Evolutionary conservation across 2,797 vertebrate genomes (phyloP).

Genomic region (Leuciscus waleckii): DNA sequence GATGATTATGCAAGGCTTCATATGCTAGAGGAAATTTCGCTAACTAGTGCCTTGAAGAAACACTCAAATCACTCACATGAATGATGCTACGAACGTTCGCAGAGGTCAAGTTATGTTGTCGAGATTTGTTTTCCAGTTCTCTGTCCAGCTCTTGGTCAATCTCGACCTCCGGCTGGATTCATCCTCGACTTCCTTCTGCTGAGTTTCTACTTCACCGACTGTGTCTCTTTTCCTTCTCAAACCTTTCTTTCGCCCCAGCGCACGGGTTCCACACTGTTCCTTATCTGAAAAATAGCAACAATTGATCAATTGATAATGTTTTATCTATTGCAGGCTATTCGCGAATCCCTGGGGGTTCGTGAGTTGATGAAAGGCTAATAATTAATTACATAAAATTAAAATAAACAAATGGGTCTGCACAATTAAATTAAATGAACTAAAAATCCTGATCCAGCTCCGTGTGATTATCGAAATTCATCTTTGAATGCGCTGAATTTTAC

Average conservation of each 20-base stretch:
- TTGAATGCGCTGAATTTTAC: not conserved
- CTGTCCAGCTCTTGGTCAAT: conserved; percentile 88
- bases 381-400: not conserved
- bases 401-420: not conserved
- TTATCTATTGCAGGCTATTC: not conserved
- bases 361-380: not conserved
- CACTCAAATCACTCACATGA: conserved; percentile 83
- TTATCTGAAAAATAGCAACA: conserved; percentile 37
- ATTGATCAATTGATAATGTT: not conserved
- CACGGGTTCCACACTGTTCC: conserved; percentile 27
- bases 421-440: not conserved
- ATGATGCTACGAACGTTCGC: conserved; percentile 94
- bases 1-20: not conserved
- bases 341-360: not conserved
- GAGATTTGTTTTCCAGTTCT: conserved; percentile 90
- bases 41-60: not conserved
- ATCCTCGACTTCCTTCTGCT: conserved; percentile 58
- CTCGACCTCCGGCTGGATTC: conserved; percentile 75
- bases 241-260: conserved; percentile 36
- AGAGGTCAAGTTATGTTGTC: conserved; percentile 91
- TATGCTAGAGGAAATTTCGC: not conserved
- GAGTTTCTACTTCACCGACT: conserved; percentile 56
- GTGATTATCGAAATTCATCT: not conserved
- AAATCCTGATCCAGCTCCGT: not conserved
- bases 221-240: conserved; percentile 49